phyloP scores from a whole-genome alignment of 2,888 invertebrate species.

The Tromatobia lineatoria region DNA sequence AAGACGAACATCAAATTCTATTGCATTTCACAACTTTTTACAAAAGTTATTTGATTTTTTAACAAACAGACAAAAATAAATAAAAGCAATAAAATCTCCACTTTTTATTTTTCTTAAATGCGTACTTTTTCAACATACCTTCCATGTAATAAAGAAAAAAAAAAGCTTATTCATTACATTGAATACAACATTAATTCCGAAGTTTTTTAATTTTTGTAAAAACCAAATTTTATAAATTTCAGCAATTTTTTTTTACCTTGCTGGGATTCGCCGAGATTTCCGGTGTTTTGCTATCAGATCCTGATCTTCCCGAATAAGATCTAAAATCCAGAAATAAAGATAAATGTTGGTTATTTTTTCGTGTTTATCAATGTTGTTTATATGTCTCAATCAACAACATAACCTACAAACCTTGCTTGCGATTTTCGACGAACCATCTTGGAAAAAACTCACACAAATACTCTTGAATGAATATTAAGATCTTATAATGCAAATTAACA shows the following conservation, averaged over 20 bases:
- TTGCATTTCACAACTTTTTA: no score
- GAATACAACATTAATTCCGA: neutral
- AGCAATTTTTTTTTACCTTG: slow-evolving; percentile 22
- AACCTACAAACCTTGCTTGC: slow-evolving; percentile 72
- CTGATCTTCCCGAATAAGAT: slow-evolving; percentile 22
- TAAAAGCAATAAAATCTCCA: no score
- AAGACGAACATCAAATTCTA: no score
- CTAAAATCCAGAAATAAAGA: neutral
- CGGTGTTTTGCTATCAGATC: neutral
- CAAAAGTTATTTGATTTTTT: no score
- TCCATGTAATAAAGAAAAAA: no score
- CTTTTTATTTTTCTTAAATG: no score
- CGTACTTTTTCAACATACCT: no score
- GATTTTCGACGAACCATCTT: slow-evolving; percentile 76
- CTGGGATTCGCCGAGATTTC: neutral
- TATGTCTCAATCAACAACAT: slow-evolving; percentile 20
- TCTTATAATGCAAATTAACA: neutral
- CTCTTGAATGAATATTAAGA: neutral
- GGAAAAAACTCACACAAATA: neutral
- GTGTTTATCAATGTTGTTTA: neutral
- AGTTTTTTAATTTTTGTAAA: neutral
- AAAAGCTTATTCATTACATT: no score
- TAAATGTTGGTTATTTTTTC: neutral
- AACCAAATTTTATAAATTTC: neutral
- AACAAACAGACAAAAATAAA: no score